A percentile compares a stretch with the other conserved stretches of the same genome.
Conservation (phyloP, 2,797 vertebrate genomes). For the Buphagus erythrorhynchus region DNA sequence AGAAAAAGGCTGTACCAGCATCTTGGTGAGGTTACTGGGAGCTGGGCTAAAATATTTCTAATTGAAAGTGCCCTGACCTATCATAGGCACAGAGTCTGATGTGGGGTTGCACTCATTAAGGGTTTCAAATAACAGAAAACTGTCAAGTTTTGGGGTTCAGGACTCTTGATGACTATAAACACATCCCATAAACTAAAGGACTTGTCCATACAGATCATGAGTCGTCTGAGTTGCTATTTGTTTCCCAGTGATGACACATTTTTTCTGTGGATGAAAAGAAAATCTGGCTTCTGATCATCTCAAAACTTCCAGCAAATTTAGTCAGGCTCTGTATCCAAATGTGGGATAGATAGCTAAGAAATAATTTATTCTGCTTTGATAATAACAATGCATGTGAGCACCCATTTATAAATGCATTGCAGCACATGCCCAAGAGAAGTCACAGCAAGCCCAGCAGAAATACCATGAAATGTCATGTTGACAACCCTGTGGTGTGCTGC, state of each 20-base stretch:
- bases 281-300: background rate
- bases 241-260: background rate
- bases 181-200: background rate
- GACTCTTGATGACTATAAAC: background rate
- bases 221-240: background rate
- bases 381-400: background rate
- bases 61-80: background rate
- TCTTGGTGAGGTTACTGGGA: background rate
- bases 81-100: background rate
- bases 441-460: background rate
- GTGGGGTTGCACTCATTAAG: background rate
- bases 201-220: background rate
- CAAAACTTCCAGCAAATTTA: background rate
- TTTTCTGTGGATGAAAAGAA: background rate
- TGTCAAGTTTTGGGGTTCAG: background rate
- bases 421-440: background rate
- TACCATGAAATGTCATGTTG: accelerated
- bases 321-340: background rate
- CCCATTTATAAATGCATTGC: background rate
- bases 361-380: background rate
- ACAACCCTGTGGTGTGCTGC: background rate
- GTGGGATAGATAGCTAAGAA: background rate
- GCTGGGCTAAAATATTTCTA: background rate
- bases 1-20: background rate
- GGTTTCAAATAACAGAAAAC: background rate